These are phyloP conservation scores for Apostichopus leukothele DNA, from an alignment of 53 echinoderm and acorn worm species.

Conservation along the genomic window DNA sequence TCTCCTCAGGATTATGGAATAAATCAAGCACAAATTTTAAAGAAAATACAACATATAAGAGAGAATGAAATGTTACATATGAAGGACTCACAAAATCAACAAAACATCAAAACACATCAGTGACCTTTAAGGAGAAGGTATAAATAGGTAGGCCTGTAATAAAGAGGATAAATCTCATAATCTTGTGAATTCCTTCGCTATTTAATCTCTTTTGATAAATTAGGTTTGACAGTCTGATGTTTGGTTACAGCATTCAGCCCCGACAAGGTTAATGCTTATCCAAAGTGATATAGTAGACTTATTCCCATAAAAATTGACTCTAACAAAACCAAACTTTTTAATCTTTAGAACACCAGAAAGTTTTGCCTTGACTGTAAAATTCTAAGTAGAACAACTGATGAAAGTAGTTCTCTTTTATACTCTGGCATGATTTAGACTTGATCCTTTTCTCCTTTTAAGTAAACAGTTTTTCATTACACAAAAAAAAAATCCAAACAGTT, in stretches of 20 bases:
- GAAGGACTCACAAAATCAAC: no score
- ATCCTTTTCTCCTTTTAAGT: constrained; percentile 31
- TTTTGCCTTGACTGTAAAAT: constrained; percentile 27
- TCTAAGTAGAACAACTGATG: background rate
- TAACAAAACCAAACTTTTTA: background rate
- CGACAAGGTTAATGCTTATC: constrained; percentile 24
- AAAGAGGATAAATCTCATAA: no score
- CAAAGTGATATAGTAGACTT: background rate
- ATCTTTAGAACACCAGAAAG: background rate
- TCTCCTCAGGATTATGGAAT: no score
- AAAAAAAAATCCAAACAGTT: background rate
- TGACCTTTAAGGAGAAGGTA: no score
- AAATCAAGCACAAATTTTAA: no score
- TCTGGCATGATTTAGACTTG: background rate
- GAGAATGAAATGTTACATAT: no score
- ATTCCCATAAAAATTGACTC: background rate
- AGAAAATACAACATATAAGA: no score
- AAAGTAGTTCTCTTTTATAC: background rate
- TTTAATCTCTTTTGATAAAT: background rate
- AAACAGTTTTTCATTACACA: constrained; percentile 29
- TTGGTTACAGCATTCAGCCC: constrained; percentile 8
- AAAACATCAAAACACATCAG: no score
- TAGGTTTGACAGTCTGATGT: background rate
- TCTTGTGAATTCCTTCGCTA: background rate
- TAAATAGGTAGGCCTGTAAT: no score